These are phyloP conservation scores for Anthrax anthrax DNA, from an alignment of 2,888 invertebrate genomes.

Conservation along the genomic window DNA sequence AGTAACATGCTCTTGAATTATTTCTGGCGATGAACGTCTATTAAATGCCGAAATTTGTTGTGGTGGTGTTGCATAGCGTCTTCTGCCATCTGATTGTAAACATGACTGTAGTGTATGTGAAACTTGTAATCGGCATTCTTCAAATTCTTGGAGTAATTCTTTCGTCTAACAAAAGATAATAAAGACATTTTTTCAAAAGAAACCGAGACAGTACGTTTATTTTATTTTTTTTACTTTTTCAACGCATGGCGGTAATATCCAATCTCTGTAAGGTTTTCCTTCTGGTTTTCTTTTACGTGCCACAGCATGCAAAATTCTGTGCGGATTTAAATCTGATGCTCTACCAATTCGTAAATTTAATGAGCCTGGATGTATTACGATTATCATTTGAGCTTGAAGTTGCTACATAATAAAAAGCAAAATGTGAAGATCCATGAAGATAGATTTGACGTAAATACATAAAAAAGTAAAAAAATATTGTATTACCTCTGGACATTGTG, in stretches of 20 bases:
- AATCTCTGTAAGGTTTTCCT: slow-evolving; percentile 45
- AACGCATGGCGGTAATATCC: slow-evolving; percentile 49
- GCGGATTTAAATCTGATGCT: slow-evolving; percentile 78
- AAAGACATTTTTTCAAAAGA: not conserved
- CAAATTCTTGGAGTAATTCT: slow-evolving; percentile 60
- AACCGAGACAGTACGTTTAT: not conserved
- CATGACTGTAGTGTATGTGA: slow-evolving; percentile 78
- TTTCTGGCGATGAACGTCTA: slow-evolving; percentile 58
- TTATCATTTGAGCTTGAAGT: slow-evolving; percentile 64
- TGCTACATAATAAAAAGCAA: slow-evolving; percentile 36
- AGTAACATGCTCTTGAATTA: slow-evolving; percentile 40
- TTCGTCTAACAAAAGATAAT: slow-evolving; percentile 35
- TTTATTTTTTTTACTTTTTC: slow-evolving; percentile 34
- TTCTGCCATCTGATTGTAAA: slow-evolving; percentile 65
- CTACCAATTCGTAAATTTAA: slow-evolving; percentile 76
- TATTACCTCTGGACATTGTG: slow-evolving; percentile 11
- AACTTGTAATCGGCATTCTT: slow-evolving; percentile 69
- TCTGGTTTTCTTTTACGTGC: slow-evolving; percentile 23
- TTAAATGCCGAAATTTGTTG: slow-evolving; percentile 84
- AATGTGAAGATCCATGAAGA: no score
- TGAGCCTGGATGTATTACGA: slow-evolving; percentile 93
- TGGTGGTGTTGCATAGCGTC: slow-evolving; percentile 71
- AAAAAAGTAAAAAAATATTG: not conserved
- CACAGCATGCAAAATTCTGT: slow-evolving; percentile 58
- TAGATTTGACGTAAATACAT: no score